phyloP scores from a whole-genome alignment of 2,113 vertebrate genomes.

The Australoheros scitulus region DNA sequence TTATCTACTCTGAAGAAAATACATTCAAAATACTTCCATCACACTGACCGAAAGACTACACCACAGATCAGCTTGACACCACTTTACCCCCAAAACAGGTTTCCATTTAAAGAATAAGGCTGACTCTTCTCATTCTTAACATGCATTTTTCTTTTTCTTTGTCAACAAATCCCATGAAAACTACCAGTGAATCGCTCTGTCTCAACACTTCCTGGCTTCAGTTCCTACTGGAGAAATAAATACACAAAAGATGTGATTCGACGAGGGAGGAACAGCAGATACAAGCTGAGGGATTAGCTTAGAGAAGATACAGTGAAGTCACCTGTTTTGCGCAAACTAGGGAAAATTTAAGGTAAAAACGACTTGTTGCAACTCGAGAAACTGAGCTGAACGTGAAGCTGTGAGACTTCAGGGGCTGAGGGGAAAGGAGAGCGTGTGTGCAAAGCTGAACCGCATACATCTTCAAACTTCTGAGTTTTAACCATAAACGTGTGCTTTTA shows the following conservation, averaged over 20 bases:
- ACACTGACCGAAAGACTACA: not conserved
- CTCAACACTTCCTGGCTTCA: not conserved
- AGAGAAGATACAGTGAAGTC: too few relatives aligned
- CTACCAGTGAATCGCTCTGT: not conserved
- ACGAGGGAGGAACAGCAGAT: too few relatives aligned
- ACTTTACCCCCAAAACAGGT: not conserved
- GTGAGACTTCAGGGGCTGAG: not conserved
- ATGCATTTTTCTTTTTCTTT: not conserved
- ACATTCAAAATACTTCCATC: constrained; percentile 53
- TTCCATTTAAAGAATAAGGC: not conserved
- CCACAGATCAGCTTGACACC: not conserved
- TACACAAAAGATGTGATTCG: too few relatives aligned
- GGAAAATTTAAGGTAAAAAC: too few relatives aligned
- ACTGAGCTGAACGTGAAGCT: too few relatives aligned
- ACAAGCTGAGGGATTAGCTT: too few relatives aligned
- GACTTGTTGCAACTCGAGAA: too few relatives aligned
- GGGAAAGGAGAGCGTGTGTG: too few relatives aligned
- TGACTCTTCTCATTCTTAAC: not conserved
- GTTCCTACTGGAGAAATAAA: not conserved
- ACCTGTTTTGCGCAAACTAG: too few relatives aligned
- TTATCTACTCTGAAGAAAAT: constrained; percentile 27
- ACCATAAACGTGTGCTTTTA: not conserved
- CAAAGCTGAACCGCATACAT: not conserved
- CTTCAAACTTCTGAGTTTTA: not conserved
- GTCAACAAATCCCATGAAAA: not conserved